Evolutionary conservation across 2,113 vertebrate species (phyloP).

Genomic region (Okapia johnstoni): DNA sequence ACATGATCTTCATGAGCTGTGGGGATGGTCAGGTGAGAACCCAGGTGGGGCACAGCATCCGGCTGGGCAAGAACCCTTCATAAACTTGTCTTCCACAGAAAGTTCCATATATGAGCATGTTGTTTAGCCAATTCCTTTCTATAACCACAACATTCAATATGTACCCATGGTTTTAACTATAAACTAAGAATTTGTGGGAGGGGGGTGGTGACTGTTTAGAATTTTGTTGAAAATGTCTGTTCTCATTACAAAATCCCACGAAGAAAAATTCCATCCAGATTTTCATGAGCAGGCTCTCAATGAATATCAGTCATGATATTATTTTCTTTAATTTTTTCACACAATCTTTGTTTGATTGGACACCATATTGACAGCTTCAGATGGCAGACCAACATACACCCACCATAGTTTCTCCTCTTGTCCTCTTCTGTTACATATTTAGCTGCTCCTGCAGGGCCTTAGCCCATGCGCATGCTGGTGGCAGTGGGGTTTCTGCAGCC

Average conservation of each 20-base stretch:
- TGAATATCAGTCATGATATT: not conserved
- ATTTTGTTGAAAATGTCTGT: conserved; percentile 40
- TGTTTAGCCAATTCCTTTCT: not conserved
- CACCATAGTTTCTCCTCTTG: conserved; percentile 97
- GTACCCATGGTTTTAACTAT: conserved; percentile 52
- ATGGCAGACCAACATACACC: conserved; percentile 93
- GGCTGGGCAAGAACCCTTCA: not conserved
- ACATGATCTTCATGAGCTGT: conserved; percentile 48
- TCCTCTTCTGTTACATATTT: conserved; percentile 87
- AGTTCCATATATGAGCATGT: not conserved
- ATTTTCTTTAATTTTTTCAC: conserved; percentile 84
- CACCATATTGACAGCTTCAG: conserved; percentile 84
- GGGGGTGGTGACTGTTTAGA: not conserved
- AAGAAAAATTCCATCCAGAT: conserved; percentile 60
- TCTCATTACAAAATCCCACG: conserved; percentile 49
- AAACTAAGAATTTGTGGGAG: conserved; percentile 28
- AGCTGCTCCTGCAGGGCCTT: not conserved
- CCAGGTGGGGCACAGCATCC: not conserved
- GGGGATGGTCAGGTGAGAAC: conserved; percentile 35
- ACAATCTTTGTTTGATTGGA: conserved; percentile 87
- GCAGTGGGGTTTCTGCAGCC: not conserved
- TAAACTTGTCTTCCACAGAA: conserved; percentile 15
- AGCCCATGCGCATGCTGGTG: not conserved
- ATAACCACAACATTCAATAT: not conserved
- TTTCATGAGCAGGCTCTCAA: conserved; percentile 54